phyloP scores from a whole-genome alignment of 2,113 vertebrate genomes.

The Myotis davidii region DNA sequence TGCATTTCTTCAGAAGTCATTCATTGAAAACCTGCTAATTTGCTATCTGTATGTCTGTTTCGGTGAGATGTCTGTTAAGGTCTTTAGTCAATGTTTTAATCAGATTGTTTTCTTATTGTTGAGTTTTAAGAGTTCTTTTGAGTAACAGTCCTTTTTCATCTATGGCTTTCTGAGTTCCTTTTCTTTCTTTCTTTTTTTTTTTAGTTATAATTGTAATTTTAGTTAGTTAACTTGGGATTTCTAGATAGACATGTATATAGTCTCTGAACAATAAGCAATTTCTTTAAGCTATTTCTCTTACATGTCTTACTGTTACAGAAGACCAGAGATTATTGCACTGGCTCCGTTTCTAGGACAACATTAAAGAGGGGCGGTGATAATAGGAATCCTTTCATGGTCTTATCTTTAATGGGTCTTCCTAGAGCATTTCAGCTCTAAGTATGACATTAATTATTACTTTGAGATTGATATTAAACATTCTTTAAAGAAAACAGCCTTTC shows the following conservation, averaged over 20 bases:
- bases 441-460: background rate
- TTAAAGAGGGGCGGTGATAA: background rate
- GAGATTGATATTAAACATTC: background rate
- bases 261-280: background rate
- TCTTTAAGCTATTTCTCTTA: background rate
- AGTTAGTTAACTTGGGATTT: background rate
- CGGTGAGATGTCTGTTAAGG: background rate
- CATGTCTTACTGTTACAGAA: background rate
- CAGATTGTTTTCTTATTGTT: background rate
- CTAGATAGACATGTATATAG: background rate
- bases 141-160: background rate
- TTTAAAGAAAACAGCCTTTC: background rate
- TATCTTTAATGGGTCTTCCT: background rate
- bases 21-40: background rate
- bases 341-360: background rate
- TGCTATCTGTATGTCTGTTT: background rate
- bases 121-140: background rate
- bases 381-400: background rate
- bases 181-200: background rate
- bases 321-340: background rate
- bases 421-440: background rate
- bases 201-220: background rate
- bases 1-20: background rate
- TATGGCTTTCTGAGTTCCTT: background rate
- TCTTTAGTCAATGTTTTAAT: background rate